Percentiles rank a stretch among this genome's conserved stretches.
phyloP scores from a whole-genome alignment of 2,113 vertebrate genomes.

The Peromyscus leucopus region DNA sequence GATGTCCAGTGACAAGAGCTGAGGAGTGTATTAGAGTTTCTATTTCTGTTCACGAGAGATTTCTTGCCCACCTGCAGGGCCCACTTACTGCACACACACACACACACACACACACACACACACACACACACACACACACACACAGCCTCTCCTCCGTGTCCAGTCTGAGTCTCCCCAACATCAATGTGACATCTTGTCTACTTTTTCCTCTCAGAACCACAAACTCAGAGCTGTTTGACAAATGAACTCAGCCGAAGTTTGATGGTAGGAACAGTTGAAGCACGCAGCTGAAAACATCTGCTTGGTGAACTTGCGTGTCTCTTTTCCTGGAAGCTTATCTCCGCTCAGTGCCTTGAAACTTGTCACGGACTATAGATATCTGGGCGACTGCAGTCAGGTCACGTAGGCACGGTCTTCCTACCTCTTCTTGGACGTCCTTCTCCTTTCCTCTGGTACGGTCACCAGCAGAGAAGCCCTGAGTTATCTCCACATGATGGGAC shows the following conservation, averaged over 20 bases:
- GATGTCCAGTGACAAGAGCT: background rate
- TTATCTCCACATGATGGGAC: background rate
- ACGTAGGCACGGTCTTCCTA: background rate
- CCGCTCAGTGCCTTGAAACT: background rate
- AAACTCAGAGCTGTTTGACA: background rate
- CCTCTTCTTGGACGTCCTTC: background rate
- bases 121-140: too few relatives aligned
- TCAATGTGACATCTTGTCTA: background rate
- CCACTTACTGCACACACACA: background rate
- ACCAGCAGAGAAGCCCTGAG: background rate
- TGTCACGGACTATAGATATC: background rate
- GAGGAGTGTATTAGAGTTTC: background rate
- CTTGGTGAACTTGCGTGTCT: background rate
- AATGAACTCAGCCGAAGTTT: background rate
- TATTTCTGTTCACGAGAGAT: background rate
- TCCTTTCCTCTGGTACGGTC: background rate
- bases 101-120: too few relatives aligned
- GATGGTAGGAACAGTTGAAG: background rate
- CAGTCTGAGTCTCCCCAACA: background rate
- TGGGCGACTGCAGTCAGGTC: background rate
- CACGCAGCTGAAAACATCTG: background rate
- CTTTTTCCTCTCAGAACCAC: background rate
- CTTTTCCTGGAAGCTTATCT: constrained; percentile 14
- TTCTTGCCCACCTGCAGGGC: background rate
- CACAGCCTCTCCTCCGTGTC: background rate